Conservation (phyloP, 2,888 invertebrate species). For the Busseola fusca region DNA sequence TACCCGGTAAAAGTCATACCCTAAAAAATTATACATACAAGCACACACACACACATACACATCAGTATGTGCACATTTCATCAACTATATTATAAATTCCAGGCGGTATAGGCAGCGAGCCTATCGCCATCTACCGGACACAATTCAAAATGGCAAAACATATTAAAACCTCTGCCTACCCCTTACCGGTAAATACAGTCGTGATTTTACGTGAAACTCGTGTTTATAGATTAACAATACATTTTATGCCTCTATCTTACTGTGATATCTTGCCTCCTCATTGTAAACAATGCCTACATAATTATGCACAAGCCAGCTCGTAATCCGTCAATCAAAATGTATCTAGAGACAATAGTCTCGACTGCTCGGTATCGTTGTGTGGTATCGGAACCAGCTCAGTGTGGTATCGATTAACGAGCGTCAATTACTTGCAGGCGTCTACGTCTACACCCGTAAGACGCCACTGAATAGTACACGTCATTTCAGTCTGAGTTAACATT, state of each 20-base stretch:
- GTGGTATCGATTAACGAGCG: conserved; percentile 27
- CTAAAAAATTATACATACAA: too few species aligned
- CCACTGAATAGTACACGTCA: neutral
- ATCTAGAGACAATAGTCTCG: conserved; percentile 28
- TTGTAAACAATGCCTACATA: neutral
- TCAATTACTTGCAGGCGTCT: conserved; percentile 14
- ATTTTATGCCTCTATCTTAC: neutral
- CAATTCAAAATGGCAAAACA: neutral
- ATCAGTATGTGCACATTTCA: too few species aligned
- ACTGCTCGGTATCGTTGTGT: conserved; percentile 5
- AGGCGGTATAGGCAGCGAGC: too few species aligned
- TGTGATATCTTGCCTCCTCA: neutral
- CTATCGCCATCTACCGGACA: neutral
- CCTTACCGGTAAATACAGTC: neutral
- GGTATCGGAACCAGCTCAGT: conserved; percentile 2
- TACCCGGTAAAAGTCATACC: too few species aligned
- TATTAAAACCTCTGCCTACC: neutral
- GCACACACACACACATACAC: too few species aligned
- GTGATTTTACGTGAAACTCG: too few species aligned
- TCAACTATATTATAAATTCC: neutral
- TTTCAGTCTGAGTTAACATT: neutral
- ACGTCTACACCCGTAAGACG: conserved; percentile 24
- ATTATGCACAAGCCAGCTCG: neutral
- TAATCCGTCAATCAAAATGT: conserved; percentile 31
- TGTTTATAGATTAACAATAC: neutral